Base-by-base conservation (phyloP, 2,113 vertebrate genomes). In the Myrmecobius fasciatus region DNA sequence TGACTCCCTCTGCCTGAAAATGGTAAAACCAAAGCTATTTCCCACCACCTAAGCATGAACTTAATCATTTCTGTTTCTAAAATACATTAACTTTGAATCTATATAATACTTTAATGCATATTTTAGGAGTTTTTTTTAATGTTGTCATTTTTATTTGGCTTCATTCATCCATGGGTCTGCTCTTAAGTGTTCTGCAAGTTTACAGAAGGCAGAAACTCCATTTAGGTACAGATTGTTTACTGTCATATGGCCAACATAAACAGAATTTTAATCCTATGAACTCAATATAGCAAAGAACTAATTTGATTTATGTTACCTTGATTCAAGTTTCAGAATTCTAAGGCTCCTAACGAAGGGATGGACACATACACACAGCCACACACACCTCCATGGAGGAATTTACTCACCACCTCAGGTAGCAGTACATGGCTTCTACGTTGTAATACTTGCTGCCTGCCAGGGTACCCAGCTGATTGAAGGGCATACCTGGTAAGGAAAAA, bases 351-450 rank as follows among this genome's bases (percentile, higher is more conserved):
- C 26, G 25, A 54, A 54, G 25, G 53, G 53, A 54, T 54, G 26
- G 2, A 56, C 54, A 56, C 26, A 28, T 2, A 56, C 25, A 28
- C 53, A 54, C 53, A 11, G 25, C 0, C 54, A 28, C 54, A 10
- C 54, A 10, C 26, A 11, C 54, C 8, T 25, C 26, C 56, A 60
- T 3, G 20, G 11, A 90, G 28, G 0, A 20, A 2, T 46, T 24
- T n/a, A 96, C 99, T 99, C 96, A 99, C 99, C 99, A 99, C 97
- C 99, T 99, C 94, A 99, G 96, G 98, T 99, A 99, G 98, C 99
- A 99, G 94, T 99, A 99, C 11, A 99, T 99, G 0, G 99, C 99
- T 97, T 99, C 99, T 92, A 99, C 99, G 0, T 99, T 99, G 98
- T 99, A 99, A 98, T 99, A 99, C 89, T 99, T 99, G 98, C 99